Evolutionary conservation across 2,888 invertebrate species (phyloP).

Genomic region (Eretmocerus hayati): DNA sequence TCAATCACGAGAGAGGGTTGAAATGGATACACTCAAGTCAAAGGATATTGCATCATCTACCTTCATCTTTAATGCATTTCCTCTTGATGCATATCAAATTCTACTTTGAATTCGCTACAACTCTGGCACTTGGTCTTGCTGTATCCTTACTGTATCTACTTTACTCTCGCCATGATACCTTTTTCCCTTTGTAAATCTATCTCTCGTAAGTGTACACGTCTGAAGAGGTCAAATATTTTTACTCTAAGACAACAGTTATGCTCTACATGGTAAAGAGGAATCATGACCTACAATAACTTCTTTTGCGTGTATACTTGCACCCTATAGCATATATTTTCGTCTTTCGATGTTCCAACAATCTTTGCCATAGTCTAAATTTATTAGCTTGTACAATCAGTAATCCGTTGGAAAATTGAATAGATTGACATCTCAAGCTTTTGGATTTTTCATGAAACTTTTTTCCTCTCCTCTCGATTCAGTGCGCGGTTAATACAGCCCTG

Average conservation of each 20-base stretch:
- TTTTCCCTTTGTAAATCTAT: slow-evolving; percentile 1
- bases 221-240: no score
- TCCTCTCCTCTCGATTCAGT: slow-evolving; percentile 9
- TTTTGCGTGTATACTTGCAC: neutral
- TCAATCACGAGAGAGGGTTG: slow-evolving; percentile 3
- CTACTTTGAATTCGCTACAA: slow-evolving; percentile 2
- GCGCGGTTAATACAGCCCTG: no score
- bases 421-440: slow-evolving; percentile 7
- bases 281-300: no score
- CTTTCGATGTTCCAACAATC: no score
- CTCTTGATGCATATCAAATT: slow-evolving; percentile 3
- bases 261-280: no score
- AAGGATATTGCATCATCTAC: neutral
- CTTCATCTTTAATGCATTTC: slow-evolving; percentile 6
- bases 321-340: neutral
- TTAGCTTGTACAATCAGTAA: no score
- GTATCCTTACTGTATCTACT: no score
- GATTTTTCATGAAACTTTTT: slow-evolving; percentile 22
- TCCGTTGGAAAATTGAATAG: neutral
- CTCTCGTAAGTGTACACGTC: no score
- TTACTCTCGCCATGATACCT: no score
- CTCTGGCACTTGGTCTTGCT: neutral
- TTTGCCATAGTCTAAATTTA: no score
- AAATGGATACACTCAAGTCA: neutral
- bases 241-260: no score